Evolutionary conservation across 2,888 invertebrate genomes (phyloP).

Genomic region (Leucophora obtusa): DNA sequence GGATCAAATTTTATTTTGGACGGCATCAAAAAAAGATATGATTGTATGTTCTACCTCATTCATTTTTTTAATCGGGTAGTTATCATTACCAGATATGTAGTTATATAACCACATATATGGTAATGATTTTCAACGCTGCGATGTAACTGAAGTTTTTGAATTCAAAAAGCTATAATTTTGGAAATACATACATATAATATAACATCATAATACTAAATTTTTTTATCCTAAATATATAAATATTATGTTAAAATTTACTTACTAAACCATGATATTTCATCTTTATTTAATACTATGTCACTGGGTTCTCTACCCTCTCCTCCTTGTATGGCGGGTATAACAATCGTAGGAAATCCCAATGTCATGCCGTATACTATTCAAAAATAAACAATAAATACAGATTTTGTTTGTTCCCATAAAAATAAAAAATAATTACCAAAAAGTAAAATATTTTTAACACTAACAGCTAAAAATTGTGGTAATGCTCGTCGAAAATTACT

Average conservation of each 20-base stretch:
- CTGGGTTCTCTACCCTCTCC: constrained; percentile 77
- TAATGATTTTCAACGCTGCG: no score
- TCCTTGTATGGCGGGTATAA: constrained; percentile 86
- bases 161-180: no score
- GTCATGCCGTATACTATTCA: constrained; percentile 86
- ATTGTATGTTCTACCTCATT: no score
- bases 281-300: constrained; percentile 81
- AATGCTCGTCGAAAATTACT: constrained; percentile 81
- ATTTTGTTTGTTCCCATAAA: not conserved
- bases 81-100: no score
- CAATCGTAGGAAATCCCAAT: constrained; percentile 88
- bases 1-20: no score
- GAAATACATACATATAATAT: no score
- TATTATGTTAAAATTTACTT: constrained; percentile 56
- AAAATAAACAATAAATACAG: constrained; percentile 2
- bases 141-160: no score
- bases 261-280: constrained; percentile 88
- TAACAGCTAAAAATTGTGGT: constrained; percentile 88
- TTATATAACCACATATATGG: no score
- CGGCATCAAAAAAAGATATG: no score
- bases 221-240: not conserved
- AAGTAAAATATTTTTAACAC: constrained; percentile 88
- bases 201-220: not conserved
- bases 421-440: constrained; percentile 80
- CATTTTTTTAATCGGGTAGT: no score